These are phyloP conservation scores for Sabatieria punctata DNA, from an alignment of 2,888 invertebrate species.

Conservation along the genomic window DNA sequence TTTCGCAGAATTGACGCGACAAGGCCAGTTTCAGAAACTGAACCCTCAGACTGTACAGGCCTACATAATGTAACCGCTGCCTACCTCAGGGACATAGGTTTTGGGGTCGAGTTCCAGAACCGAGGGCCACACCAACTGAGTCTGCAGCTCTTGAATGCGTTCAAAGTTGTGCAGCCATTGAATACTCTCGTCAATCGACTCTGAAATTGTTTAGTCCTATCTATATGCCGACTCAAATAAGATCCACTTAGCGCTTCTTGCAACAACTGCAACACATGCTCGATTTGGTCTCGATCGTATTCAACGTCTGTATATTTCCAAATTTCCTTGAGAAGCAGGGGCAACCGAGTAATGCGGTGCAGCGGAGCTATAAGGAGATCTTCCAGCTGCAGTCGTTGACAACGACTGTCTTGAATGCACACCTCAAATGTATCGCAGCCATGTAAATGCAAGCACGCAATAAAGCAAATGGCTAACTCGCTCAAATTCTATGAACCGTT, in stretches of 20 bases:
- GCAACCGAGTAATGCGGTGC: conserved; percentile 46
- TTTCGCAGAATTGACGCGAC: conserved; percentile 46
- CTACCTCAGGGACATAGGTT: conserved; percentile 41
- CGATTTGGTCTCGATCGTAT: conserved; percentile 39
- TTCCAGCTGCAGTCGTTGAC: conserved; percentile 44
- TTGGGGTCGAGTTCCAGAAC: conserved; percentile 45
- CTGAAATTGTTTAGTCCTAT: too few relatives aligned
- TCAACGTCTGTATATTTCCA: conserved; percentile 40
- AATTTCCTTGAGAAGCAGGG: conserved; percentile 44
- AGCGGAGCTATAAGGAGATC: conserved; percentile 47
- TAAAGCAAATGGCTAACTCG: conserved; percentile 35
- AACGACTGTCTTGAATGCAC: conserved; percentile 43
- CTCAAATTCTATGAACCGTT: conserved; percentile 45
- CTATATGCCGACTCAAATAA: too few relatives aligned
- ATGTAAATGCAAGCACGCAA: not conserved
- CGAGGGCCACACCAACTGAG: conserved; percentile 46
- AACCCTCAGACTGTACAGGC: conserved; percentile 11
- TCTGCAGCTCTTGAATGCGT: conserved; percentile 45
- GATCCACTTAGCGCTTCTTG: conserved; percentile 44
- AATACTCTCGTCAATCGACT: conserved; percentile 47
- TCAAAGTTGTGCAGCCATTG: conserved; percentile 49
- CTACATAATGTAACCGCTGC: conserved; percentile 4
- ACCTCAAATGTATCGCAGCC: conserved; percentile 36
- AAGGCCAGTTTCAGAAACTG: conserved; percentile 43
- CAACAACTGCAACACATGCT: conserved; percentile 43